Evolutionary conservation across 2,113 vertebrate genomes (phyloP).

Genomic region (Actenoides hombroni): DNA sequence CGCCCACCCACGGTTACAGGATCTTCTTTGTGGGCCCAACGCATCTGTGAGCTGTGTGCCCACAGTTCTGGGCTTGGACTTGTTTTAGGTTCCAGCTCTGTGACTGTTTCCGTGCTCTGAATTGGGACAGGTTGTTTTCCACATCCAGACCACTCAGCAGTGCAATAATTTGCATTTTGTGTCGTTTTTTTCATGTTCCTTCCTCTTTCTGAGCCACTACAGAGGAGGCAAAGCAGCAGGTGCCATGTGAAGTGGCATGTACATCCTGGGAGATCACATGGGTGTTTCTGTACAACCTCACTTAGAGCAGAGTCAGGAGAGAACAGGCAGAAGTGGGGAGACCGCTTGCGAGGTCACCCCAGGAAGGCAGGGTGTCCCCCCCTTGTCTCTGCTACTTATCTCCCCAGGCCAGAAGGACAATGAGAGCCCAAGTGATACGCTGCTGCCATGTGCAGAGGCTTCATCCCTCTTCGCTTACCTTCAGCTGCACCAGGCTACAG

Average conservation of each 20-base stretch:
- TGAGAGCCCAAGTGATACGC: rapidly evolving
- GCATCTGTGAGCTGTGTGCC: rapidly evolving
- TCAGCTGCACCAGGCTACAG: neutral
- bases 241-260: rapidly evolving
- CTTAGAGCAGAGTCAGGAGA: neutral
- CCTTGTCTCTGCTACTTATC: rapidly evolving
- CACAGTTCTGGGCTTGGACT: neutral
- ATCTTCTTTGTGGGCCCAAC: rapidly evolving
- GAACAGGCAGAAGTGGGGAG: neutral
- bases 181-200: neutral
- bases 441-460: rapidly evolving
- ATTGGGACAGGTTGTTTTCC: neutral
- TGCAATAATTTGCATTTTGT: neutral
- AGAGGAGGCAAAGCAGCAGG: neutral
- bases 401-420: neutral
- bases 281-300: neutral
- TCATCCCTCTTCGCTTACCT: neutral
- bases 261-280: rapidly evolving
- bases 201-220: neutral
- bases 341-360: rapidly evolving
- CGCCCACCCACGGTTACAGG: rapidly evolving
- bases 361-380: neutral
- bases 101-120: neutral
- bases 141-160: neutral
- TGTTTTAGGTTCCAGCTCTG: neutral